phyloP scores from a whole-genome alignment of 2,113 vertebrate genomes.

The Halichoeres trimaculatus region DNA sequence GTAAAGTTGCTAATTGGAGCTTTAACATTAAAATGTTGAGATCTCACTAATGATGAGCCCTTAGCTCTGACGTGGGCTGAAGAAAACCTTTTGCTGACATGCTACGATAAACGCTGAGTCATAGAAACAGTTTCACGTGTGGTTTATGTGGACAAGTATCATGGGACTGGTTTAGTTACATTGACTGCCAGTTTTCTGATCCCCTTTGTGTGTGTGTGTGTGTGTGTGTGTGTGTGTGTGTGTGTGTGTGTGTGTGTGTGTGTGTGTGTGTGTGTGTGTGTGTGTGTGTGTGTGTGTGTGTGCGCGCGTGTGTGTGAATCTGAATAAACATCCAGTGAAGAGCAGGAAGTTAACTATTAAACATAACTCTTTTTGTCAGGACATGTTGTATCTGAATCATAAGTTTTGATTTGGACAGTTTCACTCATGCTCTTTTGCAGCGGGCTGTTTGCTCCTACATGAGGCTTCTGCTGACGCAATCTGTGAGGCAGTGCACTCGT shows the following conservation, averaged over 20 bases:
- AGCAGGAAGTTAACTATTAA: background rate
- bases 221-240: background rate
- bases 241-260: background rate
- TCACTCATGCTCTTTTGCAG: constrained; percentile 2
- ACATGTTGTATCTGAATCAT: constrained; percentile 26
- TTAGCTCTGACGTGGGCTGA: too few species aligned
- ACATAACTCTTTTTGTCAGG: constrained; percentile 23
- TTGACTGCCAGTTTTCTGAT: background rate
- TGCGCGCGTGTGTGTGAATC: too few species aligned
- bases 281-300: background rate
- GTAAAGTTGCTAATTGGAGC: too few species aligned
- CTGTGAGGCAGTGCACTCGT: constrained; percentile 2
- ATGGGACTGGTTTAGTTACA: background rate
- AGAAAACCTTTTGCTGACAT: too few species aligned
- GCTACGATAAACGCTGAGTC: too few species aligned
- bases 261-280: background rate
- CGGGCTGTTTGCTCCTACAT: constrained; percentile 20
- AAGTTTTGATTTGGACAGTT: constrained; percentile 17
- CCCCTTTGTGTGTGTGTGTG: background rate
- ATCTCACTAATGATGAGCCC: too few species aligned
- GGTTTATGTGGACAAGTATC: background rate
- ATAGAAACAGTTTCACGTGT: too few species aligned
- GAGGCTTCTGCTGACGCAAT: background rate
- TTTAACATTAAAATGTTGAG: too few species aligned
- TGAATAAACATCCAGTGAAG: constrained; percentile 8